Percentiles rank a stretch among this genome's conserved stretches.
phyloP scores from a whole-genome alignment of 2,888 invertebrate genomes.

The Drosophila diplacantha region DNA sequence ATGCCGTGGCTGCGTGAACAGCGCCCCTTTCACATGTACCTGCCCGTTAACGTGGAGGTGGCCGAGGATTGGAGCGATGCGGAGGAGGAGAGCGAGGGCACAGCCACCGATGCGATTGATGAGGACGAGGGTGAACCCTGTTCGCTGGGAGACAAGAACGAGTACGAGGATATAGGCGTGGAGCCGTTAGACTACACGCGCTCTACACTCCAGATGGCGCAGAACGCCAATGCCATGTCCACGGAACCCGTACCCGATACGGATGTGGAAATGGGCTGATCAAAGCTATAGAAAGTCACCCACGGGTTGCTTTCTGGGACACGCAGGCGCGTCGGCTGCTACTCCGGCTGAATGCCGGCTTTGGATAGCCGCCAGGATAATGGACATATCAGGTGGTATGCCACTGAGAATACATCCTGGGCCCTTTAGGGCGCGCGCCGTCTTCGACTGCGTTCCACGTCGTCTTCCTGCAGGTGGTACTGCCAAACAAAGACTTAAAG shows the following conservation, averaged over 20 bases:
- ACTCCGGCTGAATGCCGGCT: slow-evolving; percentile 15
- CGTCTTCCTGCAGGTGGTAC: slow-evolving; percentile 37
- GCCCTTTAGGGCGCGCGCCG: slow-evolving; percentile 14
- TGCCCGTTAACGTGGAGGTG: slow-evolving; percentile 70
- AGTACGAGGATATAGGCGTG: slow-evolving; percentile 62
- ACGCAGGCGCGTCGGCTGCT: slow-evolving; percentile 57
- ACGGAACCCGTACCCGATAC: slow-evolving; percentile 23
- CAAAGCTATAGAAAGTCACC: slow-evolving; percentile 32
- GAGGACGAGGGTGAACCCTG: slow-evolving; percentile 45
- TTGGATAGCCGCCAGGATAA: slow-evolving; percentile 35
- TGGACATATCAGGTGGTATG: slow-evolving; percentile 39
- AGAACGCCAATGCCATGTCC: slow-evolving; percentile 27
- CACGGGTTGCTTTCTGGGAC: slow-evolving; percentile 45
- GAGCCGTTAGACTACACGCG: slow-evolving; percentile 67
- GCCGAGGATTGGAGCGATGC: slow-evolving; percentile 66
- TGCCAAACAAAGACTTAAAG: slow-evolving; percentile 67
- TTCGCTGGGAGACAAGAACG: slow-evolving; percentile 45
- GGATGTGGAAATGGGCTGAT: slow-evolving; percentile 68
- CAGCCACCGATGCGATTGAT: slow-evolving; percentile 15
- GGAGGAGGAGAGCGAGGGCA: slow-evolving; percentile 40
- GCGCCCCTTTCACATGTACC: slow-evolving; percentile 71
- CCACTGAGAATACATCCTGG: slow-evolving; percentile 31
- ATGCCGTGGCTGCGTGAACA: slow-evolving; percentile 74
- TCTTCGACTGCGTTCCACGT: slow-evolving; percentile 41
- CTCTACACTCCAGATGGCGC: slow-evolving; percentile 54